Evolutionary conservation across 2,113 vertebrate genomes (phyloP).

Genomic region (Pachypanchax playfairii): DNA sequence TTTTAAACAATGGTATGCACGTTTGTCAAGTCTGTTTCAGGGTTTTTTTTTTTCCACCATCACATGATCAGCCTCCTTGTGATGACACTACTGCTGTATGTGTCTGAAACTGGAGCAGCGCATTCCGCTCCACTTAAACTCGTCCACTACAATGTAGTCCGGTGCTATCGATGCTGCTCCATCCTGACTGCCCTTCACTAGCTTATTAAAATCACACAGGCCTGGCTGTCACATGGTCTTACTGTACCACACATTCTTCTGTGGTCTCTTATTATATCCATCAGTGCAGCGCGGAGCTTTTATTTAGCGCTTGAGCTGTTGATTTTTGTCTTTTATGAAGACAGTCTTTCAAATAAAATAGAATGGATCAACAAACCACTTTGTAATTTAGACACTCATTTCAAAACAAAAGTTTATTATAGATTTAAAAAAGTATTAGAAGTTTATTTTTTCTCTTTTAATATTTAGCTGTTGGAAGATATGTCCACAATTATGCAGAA

Average conservation of each 20-base stretch:
- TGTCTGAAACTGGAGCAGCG: constrained; percentile 60
- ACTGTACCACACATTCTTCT: constrained; percentile 15
- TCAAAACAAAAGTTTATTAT: constrained; percentile 19
- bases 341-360: neutral
- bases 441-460: neutral
- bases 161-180: constrained; percentile 38
- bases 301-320: neutral
- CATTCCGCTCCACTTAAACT: constrained; percentile 74
- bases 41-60: constrained; percentile 15
- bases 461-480: neutral
- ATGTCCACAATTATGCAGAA: neutral
- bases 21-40: too few relatives aligned
- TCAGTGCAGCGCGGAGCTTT: neutral
- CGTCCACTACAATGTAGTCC: constrained; percentile 58
- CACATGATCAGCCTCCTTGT: constrained; percentile 33
- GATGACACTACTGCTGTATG: constrained; percentile 31
- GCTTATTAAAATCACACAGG: constrained; percentile 34
- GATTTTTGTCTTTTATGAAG: neutral
- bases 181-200: constrained; percentile 25
- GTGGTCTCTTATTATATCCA: neutral
- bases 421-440: neutral
- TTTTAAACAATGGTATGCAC: too few relatives aligned
- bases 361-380: neutral
- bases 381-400: neutral
- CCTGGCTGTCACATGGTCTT: constrained; percentile 20